Percentiles rank a stretch among this genome's conserved stretches.
These are phyloP conservation scores for Luehdorfia chinensis DNA, from an alignment of 1,140 invertebrate species.

Conservation along the genomic window DNA sequence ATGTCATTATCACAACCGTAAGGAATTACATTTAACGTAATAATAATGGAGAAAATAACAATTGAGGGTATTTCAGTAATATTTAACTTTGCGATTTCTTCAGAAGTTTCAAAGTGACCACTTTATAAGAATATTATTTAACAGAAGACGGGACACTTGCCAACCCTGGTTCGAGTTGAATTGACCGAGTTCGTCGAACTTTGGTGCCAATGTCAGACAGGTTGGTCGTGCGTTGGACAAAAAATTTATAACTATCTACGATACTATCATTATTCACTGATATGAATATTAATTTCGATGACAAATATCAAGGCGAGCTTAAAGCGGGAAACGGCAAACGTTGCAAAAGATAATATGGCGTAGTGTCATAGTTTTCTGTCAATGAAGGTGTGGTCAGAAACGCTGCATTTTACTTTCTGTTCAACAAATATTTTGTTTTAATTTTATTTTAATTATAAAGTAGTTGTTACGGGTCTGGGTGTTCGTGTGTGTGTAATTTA, in stretches of 20 bases:
- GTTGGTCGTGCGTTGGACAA: conserved; percentile 22
- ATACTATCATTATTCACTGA: not conserved
- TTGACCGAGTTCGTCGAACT: conserved; percentile 24
- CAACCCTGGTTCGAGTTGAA: not conserved
- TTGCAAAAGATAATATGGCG: not conserved
- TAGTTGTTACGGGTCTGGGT: too few relatives aligned
- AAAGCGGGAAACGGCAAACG: not conserved
- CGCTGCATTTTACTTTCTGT: too few relatives aligned
- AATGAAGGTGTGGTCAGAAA: not conserved
- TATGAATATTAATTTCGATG: conserved; percentile 4
- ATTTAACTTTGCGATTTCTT: too few relatives aligned
- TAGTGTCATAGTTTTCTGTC: conserved; percentile 1
- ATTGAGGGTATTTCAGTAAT: too few relatives aligned
- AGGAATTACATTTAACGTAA: too few relatives aligned
- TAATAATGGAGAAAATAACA: too few relatives aligned
- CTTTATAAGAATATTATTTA: too few relatives aligned
- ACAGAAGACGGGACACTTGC: not conserved
- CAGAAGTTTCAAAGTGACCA: too few relatives aligned
- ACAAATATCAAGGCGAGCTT: conserved; percentile 2
- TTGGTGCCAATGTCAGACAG: conserved; percentile 34
- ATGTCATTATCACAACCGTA: too few relatives aligned
- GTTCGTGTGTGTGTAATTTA: too few relatives aligned
- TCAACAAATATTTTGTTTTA: too few relatives aligned
- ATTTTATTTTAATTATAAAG: too few relatives aligned
- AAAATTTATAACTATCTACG: not conserved